Evolutionary conservation across 2,797 vertebrate genomes (phyloP).

Genomic region (Naso thynnoides): DNA sequence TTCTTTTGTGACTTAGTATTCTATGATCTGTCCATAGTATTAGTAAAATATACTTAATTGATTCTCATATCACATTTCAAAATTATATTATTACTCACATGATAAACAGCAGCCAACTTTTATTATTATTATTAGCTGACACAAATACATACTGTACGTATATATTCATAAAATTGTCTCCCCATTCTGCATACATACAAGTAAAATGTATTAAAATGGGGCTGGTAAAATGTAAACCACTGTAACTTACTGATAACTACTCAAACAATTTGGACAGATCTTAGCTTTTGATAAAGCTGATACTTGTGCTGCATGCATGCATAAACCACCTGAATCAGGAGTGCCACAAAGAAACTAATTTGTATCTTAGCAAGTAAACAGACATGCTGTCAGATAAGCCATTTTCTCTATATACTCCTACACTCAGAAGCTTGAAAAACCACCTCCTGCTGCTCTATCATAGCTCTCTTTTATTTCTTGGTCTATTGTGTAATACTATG

Average conservation of each 20-base stretch:
- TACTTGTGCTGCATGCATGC: background rate
- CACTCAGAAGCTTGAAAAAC: constrained; percentile 42
- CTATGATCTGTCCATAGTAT: no score
- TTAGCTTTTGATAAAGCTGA: background rate
- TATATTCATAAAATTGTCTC: no score
- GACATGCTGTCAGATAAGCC: constrained; percentile 50
- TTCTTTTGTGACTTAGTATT: no score
- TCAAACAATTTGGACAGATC: background rate
- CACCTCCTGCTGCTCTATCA: constrained; percentile 41
- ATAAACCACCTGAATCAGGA: constrained; percentile 36
- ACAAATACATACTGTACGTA: no score
- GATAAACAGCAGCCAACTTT: no score
- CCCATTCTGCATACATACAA: background rate
- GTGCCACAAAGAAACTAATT: constrained; percentile 32
- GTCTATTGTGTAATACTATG: constrained; percentile 46
- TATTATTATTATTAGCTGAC: no score
- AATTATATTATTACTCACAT: no score
- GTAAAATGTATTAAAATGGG: background rate
- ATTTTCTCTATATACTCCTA: constrained; percentile 50
- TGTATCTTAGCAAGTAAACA: constrained; percentile 43
- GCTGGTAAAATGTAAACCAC: background rate
- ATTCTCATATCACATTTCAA: no score
- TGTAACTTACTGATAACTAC: background rate
- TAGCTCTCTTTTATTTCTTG: constrained; percentile 36
- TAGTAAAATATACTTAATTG: no score